These are phyloP conservation scores for Aplidium turbinatum DNA, from an alignment of 23 tunicate genomes.

Conservation along the genomic window DNA sequence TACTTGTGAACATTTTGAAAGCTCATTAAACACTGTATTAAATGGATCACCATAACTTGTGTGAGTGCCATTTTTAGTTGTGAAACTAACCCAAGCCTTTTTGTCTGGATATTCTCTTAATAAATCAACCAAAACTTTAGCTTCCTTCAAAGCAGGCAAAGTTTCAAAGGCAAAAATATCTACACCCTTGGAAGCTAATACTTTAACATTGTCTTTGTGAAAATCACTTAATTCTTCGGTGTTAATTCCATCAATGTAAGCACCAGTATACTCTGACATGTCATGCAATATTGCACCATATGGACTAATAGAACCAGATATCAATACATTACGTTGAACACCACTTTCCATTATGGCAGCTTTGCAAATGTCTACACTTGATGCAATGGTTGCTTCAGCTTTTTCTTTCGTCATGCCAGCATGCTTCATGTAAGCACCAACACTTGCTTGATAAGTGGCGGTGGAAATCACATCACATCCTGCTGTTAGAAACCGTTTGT, in stretches of 20 bases:
- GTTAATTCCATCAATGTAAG: constrained; percentile 61
- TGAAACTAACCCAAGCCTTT: constrained; percentile 91
- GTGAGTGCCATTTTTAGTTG: constrained; percentile 60
- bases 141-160: constrained; percentile 81
- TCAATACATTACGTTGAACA: constrained; percentile 3
- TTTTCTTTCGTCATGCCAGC: constrained; percentile 50
- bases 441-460: constrained; percentile 69
- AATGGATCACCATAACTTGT: constrained; percentile 81
- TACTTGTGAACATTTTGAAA: constrained; percentile 52
- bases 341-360: constrained; percentile 57
- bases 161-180: constrained; percentile 86
- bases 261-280: constrained; percentile 85
- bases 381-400: constrained; percentile 55
- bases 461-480: constrained; percentile 82
- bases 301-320: constrained; percentile 86
- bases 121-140: constrained; percentile 48
- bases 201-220: constrained; percentile 53
- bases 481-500: constrained; percentile 71
- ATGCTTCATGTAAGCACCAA: constrained; percentile 70
- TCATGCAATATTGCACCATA: constrained; percentile 96
- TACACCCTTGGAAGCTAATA: constrained; percentile 57
- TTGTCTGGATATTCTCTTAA: constrained; percentile 61
- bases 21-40: constrained; percentile 31
- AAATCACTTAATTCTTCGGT: constrained; percentile 42
- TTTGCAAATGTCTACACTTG: constrained; percentile 75